Evolutionary conservation across 2,797 vertebrate genomes (phyloP).

Genomic region (Erpetoichthys calabaricus): DNA sequence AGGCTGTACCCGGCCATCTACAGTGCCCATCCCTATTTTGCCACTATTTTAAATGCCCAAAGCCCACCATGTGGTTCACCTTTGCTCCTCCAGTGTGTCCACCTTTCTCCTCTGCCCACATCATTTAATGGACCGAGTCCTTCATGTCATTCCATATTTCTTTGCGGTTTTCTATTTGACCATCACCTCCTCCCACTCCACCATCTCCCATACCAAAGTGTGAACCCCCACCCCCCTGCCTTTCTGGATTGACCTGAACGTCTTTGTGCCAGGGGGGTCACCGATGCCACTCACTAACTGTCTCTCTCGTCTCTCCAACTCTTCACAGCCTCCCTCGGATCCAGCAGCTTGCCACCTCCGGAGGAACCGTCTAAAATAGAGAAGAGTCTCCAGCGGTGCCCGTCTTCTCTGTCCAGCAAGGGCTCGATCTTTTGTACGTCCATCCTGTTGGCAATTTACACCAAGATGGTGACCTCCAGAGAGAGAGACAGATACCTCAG

Average conservation of each 20-base stretch:
- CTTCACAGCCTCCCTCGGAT: constrained; percentile 43
- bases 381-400: constrained; percentile 49
- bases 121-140: too few species aligned
- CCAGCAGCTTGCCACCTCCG: constrained; percentile 50
- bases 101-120: too few species aligned
- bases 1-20: too few species aligned
- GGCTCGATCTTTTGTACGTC: constrained; percentile 56
- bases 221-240: background rate
- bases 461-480: background rate
- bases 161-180: too few species aligned
- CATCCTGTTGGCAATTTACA: background rate
- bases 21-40: too few species aligned
- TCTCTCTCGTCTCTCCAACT: constrained; percentile 7
- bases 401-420: constrained; percentile 53
- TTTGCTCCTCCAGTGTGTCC: too few species aligned
- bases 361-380: constrained; percentile 61
- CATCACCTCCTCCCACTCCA: too few species aligned
- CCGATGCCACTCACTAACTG: background rate
- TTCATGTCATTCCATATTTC: too few species aligned
- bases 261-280: background rate
- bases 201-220: background rate
- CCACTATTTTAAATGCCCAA: too few species aligned
- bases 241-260: too few species aligned
- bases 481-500: background rate
- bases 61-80: too few species aligned